These are phyloP conservation scores for Drosophila antonietae DNA, from an alignment of 2,888 invertebrate species.

Conservation along the genomic window DNA sequence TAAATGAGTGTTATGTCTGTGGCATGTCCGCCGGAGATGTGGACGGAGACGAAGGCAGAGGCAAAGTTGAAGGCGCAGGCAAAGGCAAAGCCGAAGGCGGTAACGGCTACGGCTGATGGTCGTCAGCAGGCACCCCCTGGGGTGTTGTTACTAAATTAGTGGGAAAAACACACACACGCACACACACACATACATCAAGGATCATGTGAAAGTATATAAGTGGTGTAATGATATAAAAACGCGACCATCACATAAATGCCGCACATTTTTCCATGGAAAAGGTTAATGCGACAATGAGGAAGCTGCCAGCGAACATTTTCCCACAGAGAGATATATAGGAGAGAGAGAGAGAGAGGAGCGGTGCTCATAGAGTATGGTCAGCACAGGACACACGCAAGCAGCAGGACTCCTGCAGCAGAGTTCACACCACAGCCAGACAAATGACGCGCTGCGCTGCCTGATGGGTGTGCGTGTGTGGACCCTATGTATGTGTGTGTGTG, in stretches of 20 bases:
- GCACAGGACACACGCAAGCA: conserved; percentile 21
- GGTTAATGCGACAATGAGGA: conserved; percentile 53
- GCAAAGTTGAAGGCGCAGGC: background rate
- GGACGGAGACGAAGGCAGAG: background rate
- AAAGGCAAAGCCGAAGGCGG: conserved; percentile 8
- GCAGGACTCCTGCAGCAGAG: conserved; percentile 44
- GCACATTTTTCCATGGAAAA: conserved; percentile 53
- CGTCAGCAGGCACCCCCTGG: conserved; percentile 65
- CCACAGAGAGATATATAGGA: conserved; percentile 26
- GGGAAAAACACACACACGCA: conserved; percentile 52
- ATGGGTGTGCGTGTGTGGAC: background rate
- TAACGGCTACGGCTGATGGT: conserved; percentile 35
- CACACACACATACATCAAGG: conserved; percentile 19
- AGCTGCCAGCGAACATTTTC: conserved; percentile 45
- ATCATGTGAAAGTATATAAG: conserved; percentile 45
- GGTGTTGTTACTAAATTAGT: conserved; percentile 77
- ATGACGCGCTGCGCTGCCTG: conserved; percentile 27
- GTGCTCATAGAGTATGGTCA: conserved; percentile 8
- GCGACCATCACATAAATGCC: conserved; percentile 48
- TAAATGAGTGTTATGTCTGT: conserved; percentile 61
- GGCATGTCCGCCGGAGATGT: conserved; percentile 20
- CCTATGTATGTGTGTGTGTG: conserved; percentile 24
- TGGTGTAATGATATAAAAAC: conserved; percentile 53
- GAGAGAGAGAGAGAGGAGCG: conserved; percentile 9
- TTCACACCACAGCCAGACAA: conserved; percentile 46